Base-by-base conservation (phyloP, 2,113 vertebrate species). In the Sinocyclocheilus maitianheensis region DNA sequence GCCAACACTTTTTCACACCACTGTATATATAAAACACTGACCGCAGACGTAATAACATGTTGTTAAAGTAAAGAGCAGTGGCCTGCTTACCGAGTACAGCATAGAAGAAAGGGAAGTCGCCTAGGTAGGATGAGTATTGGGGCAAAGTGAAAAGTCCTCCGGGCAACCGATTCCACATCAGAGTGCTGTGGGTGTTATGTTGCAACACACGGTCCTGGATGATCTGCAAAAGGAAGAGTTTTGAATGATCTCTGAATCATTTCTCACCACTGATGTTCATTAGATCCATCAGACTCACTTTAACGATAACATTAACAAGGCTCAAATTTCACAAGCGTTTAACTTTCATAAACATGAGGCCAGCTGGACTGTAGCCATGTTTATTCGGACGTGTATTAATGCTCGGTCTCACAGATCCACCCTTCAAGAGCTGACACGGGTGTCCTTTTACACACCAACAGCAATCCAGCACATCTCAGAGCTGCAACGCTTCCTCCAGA, bases 81-180 rank as follows among this genome's bases (percentile, higher is more conserved):
- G 51, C 51, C 51, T 53, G 51, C 13, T 96, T 92, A 99, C 98
- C 98, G 85, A 99, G 96, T 93, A 96, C 96, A 92, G 97, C 95
- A 91, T 97, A 98, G 95, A 97, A 99, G 96, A 99, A 99, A 89
- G 98, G 98, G 92, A 98, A 99, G 93, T 98, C 96, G 93, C 97
- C 96, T 92, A 99, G 96, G 92, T 96, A 94, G 75, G 98, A 95
- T n/a, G 98, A 99, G 96, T 98, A 99, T 92, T 97, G 97, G 46
- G 98, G 97, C 92, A 98, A 92, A 89, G 97, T 94, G 92, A 98
- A 99, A 91, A 99, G 96, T 76, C 97, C 98, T 89, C 98, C 98
- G 37, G 98, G 98, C 91, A 97, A 96, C 90, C 95, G 96, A 94
- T 99, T 99, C 98, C 98, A 99, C 96, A 99, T 98, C 93, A 98